Evolutionary conservation across 2,888 invertebrate species (phyloP).

Genomic region (Eubasilissa splendida): DNA sequence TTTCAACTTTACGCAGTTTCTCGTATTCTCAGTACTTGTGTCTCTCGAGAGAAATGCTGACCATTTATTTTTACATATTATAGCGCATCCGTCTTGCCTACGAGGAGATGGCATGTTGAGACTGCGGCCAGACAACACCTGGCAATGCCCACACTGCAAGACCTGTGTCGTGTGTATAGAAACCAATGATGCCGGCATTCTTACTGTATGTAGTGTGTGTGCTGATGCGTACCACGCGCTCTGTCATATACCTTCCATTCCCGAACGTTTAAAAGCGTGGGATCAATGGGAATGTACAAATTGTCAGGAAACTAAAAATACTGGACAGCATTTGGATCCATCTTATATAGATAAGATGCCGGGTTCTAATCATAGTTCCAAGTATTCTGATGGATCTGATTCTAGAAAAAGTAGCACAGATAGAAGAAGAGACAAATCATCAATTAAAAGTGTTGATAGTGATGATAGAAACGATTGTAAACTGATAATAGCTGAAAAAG

Average conservation of each 20-base stretch:
- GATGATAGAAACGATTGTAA: conserved; percentile 52
- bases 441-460: conserved; percentile 51
- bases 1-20: not conserved
- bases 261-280: conserved; percentile 73
- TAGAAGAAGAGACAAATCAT: conserved; percentile 50
- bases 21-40: too few relatives aligned
- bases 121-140: conserved; percentile 78
- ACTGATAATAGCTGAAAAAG: conserved; percentile 44
- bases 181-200: conserved; percentile 79
- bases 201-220: conserved; percentile 87
- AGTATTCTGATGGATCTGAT: conserved; percentile 55
- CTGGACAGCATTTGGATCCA: conserved; percentile 65
- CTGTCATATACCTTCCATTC: conserved; percentile 83
- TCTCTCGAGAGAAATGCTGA: too few relatives aligned
- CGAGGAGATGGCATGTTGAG: conserved; percentile 79
- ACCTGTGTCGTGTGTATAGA: conserved; percentile 88
- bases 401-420: conserved; percentile 50
- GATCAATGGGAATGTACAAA: conserved; percentile 83
- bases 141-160: conserved; percentile 94
- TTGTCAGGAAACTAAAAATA: conserved; percentile 67
- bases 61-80: conserved; percentile 52
- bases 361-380: conserved; percentile 54
- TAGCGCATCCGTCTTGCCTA: conserved; percentile 80
- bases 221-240: conserved; percentile 88
- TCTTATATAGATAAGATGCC: conserved; percentile 60